Conservation (phyloP, 2,888 invertebrate species). For the Atrina japonica region DNA sequence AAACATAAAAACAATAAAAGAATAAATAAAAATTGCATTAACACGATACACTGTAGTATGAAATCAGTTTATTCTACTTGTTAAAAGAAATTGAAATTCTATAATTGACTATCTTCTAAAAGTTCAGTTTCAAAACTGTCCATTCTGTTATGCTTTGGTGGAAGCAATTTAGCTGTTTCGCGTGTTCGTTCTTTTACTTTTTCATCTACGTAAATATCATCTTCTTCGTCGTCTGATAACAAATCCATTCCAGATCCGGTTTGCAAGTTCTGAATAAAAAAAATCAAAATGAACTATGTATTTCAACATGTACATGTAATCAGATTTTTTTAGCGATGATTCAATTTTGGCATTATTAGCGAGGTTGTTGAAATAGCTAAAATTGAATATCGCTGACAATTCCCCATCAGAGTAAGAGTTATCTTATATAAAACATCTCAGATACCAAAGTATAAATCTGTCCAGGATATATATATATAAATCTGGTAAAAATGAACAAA, state of each 20-base stretch:
- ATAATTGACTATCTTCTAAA: slow-evolving; percentile 15
- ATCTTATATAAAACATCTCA: too few species aligned
- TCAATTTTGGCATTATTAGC: too few species aligned
- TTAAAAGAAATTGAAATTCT: background rate
- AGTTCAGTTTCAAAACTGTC: slow-evolving; percentile 54
- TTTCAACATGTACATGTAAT: background rate
- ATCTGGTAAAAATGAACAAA: too few species aligned
- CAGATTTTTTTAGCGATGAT: background rate
- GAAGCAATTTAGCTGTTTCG: slow-evolving; percentile 36
- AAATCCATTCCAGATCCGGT: slow-evolving; percentile 34
- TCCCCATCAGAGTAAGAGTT: too few species aligned
- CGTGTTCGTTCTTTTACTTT: slow-evolving; percentile 14
- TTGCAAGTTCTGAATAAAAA: slow-evolving; percentile 47
- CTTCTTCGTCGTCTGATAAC: slow-evolving; percentile 53
- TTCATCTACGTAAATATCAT: slow-evolving; percentile 17
- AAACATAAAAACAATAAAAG: too few species aligned
- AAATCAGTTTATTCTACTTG: too few species aligned
- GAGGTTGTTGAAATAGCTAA: too few species aligned
- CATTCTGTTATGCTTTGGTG: slow-evolving; percentile 18
- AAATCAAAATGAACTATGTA: background rate
- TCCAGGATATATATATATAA: too few species aligned
- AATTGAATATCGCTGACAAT: too few species aligned
- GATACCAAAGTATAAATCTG: too few species aligned
- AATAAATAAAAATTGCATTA: too few species aligned
- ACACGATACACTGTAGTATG: too few species aligned